phyloP scores from a whole-genome alignment of 2,113 vertebrate species.

The Okapia johnstoni region DNA sequence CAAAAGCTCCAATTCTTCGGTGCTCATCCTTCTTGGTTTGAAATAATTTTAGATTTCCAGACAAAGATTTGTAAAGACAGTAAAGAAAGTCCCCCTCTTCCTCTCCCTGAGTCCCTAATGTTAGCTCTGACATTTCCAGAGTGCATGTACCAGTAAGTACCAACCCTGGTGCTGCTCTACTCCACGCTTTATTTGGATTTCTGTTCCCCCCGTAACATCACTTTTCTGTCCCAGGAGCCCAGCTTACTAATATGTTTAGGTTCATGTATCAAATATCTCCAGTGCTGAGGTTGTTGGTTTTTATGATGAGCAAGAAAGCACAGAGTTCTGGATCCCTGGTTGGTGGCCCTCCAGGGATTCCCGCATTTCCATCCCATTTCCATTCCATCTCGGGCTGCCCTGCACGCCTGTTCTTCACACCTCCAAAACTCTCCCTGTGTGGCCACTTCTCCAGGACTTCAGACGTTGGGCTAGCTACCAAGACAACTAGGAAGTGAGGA shows the following conservation, averaged over 20 bases:
- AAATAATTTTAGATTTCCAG: background rate
- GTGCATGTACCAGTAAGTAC: rapidly evolving
- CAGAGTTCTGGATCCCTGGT: rapidly evolving
- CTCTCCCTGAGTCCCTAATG: rapidly evolving
- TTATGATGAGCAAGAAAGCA: background rate
- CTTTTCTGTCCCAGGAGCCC: background rate
- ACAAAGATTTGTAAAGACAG: background rate
- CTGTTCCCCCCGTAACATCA: rapidly evolving
- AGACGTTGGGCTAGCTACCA: background rate
- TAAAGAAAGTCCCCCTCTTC: rapidly evolving
- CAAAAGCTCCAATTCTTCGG: background rate
- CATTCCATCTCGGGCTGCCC: rapidly evolving
- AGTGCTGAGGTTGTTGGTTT: background rate
- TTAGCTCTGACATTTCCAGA: rapidly evolving
- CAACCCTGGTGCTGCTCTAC: rapidly evolving
- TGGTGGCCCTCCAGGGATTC: background rate
- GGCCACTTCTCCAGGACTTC: rapidly evolving
- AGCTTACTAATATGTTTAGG: background rate
- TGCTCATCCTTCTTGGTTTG: background rate
- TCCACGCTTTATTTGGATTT: rapidly evolving
- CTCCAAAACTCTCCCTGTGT: background rate
- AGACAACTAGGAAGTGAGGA: background rate
- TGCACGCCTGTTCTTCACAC: rapidly evolving
- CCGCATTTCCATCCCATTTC: background rate
- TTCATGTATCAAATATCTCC: background rate